Evolutionary conservation across 2,113 vertebrate species (phyloP).

Genomic region (Thamnophis sirtalis): DNA sequence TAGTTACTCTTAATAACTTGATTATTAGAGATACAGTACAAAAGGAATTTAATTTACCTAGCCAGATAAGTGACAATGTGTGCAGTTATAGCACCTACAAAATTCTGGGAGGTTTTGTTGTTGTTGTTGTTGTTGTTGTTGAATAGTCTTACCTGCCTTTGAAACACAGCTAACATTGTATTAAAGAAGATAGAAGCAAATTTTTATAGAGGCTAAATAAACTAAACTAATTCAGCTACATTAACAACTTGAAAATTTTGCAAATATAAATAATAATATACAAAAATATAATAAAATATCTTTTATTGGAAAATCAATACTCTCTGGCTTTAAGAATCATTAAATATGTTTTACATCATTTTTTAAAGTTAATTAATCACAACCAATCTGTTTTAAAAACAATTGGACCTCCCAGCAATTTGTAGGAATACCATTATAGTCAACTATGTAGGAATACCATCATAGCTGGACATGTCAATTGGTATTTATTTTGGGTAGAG

Average conservation of each 20-base stretch:
- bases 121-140: background rate
- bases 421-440: background rate
- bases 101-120: background rate
- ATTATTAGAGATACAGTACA: background rate
- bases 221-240: background rate
- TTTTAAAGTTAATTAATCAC: background rate
- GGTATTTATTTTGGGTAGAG: background rate
- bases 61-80: background rate
- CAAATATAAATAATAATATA: background rate
- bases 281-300: background rate
- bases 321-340: background rate
- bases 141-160: background rate
- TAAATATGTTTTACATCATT: background rate
- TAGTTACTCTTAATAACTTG: background rate
- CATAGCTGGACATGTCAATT: background rate
- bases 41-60: background rate
- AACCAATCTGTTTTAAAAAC: background rate
- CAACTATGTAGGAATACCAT: background rate
- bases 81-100: background rate
- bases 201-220: background rate
- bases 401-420: background rate
- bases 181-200: background rate
- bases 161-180: background rate
- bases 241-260: background rate
- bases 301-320: background rate